phyloP scores from a whole-genome alignment of 2,888 invertebrate species.

The Acholoe squamosa region DNA sequence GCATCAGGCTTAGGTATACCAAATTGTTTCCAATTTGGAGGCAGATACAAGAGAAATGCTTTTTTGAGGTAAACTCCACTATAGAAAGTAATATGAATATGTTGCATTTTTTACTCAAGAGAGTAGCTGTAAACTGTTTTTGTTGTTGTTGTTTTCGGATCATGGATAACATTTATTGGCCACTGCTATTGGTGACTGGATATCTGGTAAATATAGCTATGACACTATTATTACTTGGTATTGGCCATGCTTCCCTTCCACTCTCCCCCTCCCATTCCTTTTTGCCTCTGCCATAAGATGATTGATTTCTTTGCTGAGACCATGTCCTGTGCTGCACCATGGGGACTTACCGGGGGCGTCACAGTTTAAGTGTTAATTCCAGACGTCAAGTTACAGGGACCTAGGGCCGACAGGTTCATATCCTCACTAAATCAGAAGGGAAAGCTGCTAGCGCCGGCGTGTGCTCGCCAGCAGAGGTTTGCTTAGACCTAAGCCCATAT shows the following conservation, averaged over 20 bases:
- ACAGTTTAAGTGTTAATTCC: slow-evolving; percentile 29
- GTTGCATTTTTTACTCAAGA: background rate
- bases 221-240: background rate
- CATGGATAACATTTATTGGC: background rate
- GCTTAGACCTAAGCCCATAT: slow-evolving; percentile 3
- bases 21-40: background rate
- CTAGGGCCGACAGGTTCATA: background rate
- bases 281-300: background rate
- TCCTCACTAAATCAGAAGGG: background rate
- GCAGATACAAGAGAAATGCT: background rate
- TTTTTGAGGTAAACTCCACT: no score
- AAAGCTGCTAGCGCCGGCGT: background rate
- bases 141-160: background rate
- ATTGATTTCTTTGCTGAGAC: background rate
- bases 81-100: background rate
- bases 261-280: background rate
- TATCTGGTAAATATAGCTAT: background rate
- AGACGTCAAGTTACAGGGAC: background rate
- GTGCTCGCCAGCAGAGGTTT: background rate
- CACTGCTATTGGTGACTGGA: background rate
- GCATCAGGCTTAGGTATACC: background rate
- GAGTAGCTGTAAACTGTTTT: no score
- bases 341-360: background rate
- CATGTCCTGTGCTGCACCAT: background rate
- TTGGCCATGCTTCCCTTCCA: background rate